Evolutionary conservation across 2,797 vertebrate genomes (phyloP).

Genomic region (Helarctos malayanus): DNA sequence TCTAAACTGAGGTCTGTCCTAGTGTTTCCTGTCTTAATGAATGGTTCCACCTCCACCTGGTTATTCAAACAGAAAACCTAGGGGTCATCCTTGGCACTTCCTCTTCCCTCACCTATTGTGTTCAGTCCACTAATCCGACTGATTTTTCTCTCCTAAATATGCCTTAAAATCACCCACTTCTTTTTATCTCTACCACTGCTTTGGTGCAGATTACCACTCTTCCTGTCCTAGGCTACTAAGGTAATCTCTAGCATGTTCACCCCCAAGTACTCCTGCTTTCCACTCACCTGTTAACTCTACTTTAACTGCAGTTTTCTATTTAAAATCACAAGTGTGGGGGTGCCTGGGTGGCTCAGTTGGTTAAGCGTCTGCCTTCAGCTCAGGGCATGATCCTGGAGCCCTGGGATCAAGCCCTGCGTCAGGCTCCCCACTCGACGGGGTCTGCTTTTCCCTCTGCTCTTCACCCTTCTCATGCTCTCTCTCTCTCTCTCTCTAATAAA

Average conservation of each 20-base stretch:
- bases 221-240: neutral
- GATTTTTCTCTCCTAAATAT: neutral
- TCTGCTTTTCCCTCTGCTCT: neutral
- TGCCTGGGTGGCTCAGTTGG: neutral
- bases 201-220: neutral
- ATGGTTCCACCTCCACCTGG: neutral
- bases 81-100: neutral
- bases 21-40: neutral
- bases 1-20: neutral
- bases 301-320: neutral
- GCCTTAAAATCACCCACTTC: neutral
- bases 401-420: neutral
- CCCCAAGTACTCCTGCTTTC: no score
- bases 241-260: accelerated
- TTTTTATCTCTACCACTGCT: no score
- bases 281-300: neutral
- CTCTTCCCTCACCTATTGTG: neutral
- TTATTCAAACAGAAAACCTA: neutral
- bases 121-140: no score
- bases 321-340: neutral
- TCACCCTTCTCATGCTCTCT: neutral
- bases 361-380: neutral
- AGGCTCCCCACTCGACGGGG: neutral
- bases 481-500: neutral
- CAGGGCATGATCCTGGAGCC: neutral